These are phyloP conservation scores for Coecobrya sp. DNA, from an alignment of 2,888 invertebrate species.

Conservation along the genomic window DNA sequence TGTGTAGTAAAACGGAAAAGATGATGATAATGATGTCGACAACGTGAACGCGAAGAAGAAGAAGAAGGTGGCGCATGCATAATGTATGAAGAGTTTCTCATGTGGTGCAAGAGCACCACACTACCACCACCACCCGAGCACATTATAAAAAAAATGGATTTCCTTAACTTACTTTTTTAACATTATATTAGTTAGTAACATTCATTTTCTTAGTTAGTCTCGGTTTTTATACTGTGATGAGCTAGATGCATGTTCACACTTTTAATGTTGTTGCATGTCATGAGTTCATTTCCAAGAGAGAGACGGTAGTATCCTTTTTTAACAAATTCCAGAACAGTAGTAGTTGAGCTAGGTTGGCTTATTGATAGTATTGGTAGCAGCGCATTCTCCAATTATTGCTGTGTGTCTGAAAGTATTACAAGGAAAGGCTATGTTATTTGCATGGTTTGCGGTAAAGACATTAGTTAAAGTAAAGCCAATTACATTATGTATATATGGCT, in stretches of 20 bases:
- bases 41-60: too few relatives aligned
- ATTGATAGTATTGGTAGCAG: neutral
- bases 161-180: neutral
- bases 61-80: conserved; percentile 10
- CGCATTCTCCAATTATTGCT: neutral
- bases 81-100: conserved; percentile 39
- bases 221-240: too few relatives aligned
- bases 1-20: conserved; percentile 17
- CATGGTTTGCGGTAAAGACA: conserved; percentile 45
- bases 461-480: conserved; percentile 7
- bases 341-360: neutral
- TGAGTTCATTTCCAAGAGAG: neutral
- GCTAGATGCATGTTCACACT: neutral
- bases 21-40: neutral
- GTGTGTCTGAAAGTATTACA: conserved; percentile 22
- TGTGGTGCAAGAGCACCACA: conserved; percentile 1
- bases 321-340: neutral
- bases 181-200: neutral
- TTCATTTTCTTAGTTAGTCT: neutral
- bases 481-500: too few relatives aligned
- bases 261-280: conserved; percentile 8
- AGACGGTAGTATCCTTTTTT: neutral
- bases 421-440: conserved; percentile 11
- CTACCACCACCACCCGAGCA: neutral
- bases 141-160: conserved; percentile 25